These are phyloP conservation scores for Drosophila tripunctata DNA, from an alignment of 2,888 invertebrate species.

Conservation along the genomic window DNA sequence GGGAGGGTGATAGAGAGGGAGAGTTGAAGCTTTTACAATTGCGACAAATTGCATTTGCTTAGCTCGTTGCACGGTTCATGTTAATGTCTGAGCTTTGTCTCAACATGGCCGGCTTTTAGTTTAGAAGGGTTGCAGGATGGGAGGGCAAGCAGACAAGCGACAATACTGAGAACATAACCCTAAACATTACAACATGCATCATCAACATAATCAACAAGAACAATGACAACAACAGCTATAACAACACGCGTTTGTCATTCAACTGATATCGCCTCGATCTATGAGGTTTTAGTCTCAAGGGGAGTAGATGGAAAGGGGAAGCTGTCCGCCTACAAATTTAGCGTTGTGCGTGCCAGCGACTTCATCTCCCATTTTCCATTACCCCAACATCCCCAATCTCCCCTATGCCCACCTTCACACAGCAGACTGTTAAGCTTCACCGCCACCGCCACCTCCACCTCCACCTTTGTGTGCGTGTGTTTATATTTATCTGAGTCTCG, in stretches of 20 bases:
- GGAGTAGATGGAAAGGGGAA: neutral
- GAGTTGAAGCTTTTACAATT: constrained; percentile 60
- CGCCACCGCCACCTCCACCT: too few species aligned
- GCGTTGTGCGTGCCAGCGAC: constrained; percentile 69
- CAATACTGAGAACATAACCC: constrained; percentile 63
- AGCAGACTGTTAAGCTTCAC: constrained; percentile 3
- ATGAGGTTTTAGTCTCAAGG: neutral
- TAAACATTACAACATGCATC: constrained; percentile 78
- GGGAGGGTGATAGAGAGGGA: neutral
- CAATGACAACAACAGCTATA: constrained; percentile 36
- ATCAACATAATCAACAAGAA: constrained; percentile 71
- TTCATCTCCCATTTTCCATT: constrained; percentile 57
- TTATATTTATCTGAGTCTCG: constrained; percentile 77
- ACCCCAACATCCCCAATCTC: constrained; percentile 2
- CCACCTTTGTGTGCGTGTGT: constrained; percentile 47
- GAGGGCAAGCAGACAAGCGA: constrained; percentile 5
- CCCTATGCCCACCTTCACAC: constrained; percentile 6
- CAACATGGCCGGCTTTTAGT: constrained; percentile 4
- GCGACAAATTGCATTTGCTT: constrained; percentile 82
- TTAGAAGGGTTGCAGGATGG: neutral
- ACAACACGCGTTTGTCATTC: constrained; percentile 72
- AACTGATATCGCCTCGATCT: constrained; percentile 70
- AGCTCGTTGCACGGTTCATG: constrained; percentile 53
- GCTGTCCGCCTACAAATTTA: constrained; percentile 52
- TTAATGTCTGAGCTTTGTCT: constrained; percentile 48